Conservation (phyloP, 2,797 vertebrate genomes). For the Paramormyrops hopkinsi region DNA sequence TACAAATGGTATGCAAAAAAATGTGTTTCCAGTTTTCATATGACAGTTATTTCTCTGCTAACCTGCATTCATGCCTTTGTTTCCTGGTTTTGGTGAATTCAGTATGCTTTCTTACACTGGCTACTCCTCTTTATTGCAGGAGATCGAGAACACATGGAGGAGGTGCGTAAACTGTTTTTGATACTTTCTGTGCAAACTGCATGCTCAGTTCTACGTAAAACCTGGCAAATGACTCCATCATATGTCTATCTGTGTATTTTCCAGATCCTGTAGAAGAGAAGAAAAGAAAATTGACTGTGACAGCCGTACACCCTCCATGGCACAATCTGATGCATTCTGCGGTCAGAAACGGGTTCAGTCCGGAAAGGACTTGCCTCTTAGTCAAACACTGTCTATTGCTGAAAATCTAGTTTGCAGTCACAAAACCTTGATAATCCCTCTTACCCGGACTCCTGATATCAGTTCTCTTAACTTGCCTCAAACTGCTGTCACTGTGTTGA, state of each 20-base stretch:
- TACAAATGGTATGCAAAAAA: neutral
- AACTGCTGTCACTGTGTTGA: neutral
- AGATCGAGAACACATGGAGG: neutral
- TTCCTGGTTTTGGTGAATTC: neutral
- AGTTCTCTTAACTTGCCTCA: neutral
- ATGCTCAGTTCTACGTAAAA: neutral
- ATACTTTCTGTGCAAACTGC: neutral
- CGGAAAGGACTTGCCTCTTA: neutral
- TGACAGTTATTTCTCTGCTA: neutral
- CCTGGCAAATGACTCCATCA: neutral
- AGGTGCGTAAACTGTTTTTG: neutral
- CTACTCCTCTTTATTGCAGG: conserved; percentile 13
- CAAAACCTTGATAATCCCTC: neutral
- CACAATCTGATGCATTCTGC: neutral
- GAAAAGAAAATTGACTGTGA: neutral
- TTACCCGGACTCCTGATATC: neutral
- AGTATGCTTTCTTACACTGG: neutral
- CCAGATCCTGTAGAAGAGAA: neutral
- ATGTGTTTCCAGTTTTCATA: neutral
- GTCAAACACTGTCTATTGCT: neutral
- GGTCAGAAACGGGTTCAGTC: neutral
- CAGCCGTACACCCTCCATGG: neutral
- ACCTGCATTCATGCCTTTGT: neutral
- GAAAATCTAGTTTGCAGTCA: neutral
- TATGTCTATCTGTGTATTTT: neutral